Evolutionary conservation across 2,797 vertebrate genomes (phyloP).

Genomic region (Monodelphis domestica): DNA sequence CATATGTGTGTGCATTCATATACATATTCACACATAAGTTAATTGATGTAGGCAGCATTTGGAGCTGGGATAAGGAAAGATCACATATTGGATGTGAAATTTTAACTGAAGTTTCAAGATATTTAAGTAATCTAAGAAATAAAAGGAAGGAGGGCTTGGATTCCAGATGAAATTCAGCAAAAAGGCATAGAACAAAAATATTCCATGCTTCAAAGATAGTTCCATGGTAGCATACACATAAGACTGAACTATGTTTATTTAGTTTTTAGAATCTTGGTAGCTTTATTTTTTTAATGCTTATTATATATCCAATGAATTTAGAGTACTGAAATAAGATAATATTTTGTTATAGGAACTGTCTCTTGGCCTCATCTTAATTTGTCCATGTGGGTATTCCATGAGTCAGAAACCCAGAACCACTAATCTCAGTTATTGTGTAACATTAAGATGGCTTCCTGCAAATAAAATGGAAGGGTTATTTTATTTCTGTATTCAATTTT

Average conservation of each 20-base stretch:
- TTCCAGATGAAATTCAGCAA: neutral
- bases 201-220: constrained; percentile 33
- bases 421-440: constrained; percentile 58
- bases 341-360: constrained; percentile 49
- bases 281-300: constrained; percentile 50
- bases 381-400: constrained; percentile 49
- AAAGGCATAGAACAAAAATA: constrained; percentile 2
- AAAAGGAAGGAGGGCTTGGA: neutral
- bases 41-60: neutral
- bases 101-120: neutral
- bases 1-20: neutral
- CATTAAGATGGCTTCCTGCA: constrained; percentile 60
- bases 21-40: neutral
- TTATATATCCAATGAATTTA: constrained; percentile 51
- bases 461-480: constrained; percentile 54
- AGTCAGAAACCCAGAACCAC: constrained; percentile 39
- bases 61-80: neutral
- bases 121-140: neutral
- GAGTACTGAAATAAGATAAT: constrained; percentile 45
- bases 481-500: constrained; percentile 69
- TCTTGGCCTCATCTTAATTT: constrained; percentile 52
- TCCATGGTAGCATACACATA: neutral
- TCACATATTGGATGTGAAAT: neutral
- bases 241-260: constrained; percentile 11
- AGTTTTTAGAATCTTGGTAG: neutral